These are phyloP conservation scores for Drosophila pullipes DNA, from an alignment of 2,888 invertebrate genomes.

Conservation along the genomic window DNA sequence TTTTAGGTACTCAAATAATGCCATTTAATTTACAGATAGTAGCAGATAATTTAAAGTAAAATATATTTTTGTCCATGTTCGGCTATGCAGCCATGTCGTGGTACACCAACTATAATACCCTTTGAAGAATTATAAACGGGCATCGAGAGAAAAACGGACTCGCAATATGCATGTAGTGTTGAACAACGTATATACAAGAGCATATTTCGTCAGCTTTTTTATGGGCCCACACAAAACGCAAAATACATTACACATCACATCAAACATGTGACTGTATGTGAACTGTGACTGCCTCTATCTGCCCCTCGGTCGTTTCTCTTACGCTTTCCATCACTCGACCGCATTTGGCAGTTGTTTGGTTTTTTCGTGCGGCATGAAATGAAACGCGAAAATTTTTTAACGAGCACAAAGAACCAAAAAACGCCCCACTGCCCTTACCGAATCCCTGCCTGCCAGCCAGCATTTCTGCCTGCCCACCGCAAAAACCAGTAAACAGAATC, in stretches of 20 bases:
- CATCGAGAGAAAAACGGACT: conserved; percentile 29
- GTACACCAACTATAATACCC: conserved; percentile 23
- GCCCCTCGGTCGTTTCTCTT: not conserved
- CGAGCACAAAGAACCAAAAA: conserved; percentile 70
- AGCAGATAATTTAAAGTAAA: not conserved
- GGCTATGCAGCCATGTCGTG: conserved; percentile 10
- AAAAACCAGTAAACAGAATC: conserved; percentile 39
- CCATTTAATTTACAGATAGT: not conserved
- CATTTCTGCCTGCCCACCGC: conserved; percentile 34
- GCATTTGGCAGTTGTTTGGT: conserved; percentile 66
- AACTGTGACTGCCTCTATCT: conserved; percentile 27
- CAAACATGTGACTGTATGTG: conserved; percentile 53
- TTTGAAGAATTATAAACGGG: conserved; percentile 36
- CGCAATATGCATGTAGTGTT: conserved; percentile 46
- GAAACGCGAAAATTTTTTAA: conserved; percentile 79
- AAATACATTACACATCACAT: conserved; percentile 42
- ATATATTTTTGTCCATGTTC: not conserved
- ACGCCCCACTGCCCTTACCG: not conserved
- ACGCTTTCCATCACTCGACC: conserved; percentile 48
- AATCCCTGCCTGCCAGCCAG: not conserved
- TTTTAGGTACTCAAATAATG: not conserved
- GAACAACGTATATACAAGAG: conserved; percentile 46
- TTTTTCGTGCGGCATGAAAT: conserved; percentile 70
- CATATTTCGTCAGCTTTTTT: conserved; percentile 65
- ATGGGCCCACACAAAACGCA: conserved; percentile 41